Evolutionary conservation across 1,140 invertebrate species (phyloP), one percentile per base, ranked within the genome.

Genomic region (Trichogramma pretiosum): DNA sequence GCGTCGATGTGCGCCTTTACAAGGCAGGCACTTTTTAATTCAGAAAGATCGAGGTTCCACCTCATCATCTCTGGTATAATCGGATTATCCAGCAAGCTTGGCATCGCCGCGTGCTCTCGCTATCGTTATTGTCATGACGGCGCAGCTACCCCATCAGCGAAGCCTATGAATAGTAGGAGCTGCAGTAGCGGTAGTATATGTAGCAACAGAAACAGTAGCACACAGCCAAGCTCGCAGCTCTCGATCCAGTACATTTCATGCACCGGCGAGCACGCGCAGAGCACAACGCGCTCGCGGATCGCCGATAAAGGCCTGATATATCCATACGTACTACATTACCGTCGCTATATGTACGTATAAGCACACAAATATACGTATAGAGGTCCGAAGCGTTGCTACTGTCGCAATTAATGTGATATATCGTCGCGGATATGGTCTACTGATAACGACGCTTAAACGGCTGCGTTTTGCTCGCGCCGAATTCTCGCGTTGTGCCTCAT

Each of bases 231-330:
- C n/a, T n/a, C n/a, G n/a, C n/a, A n/a, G n/a, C n/a, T n/a, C n/a
- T n/a, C n/a, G n/a, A n/a, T n/a, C n/a, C n/a, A n/a, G 11, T 18
- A 21, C 36, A 21, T 22, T 38, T 18, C 18, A 38, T n/a, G 18
- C 36, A 3, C 30, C 18, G 19, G 21, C 19, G 23, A 33, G 40
- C 36, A 9, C 22, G 28, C 34, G 49, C 40, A 32, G 28, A 21
- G n/a, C n/a, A n/a, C n/a, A n/a, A n/a, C 22, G 35, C 28, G 33
- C 13, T 32, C 28, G 14, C 36, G 40, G 18, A 23, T 21, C 5
- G 41, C 26, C 28, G 32, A 32, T 50, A 48, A 35, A 34, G 33
- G n/a, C n/a, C n/a, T n/a, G n/a, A n/a, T n/a, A n/a, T n/a, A n/a
- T n/a, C n/a, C n/a, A n/a, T n/a, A n/a, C n/a, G n/a, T n/a, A n/a